phyloP scores from a whole-genome alignment of 2,113 vertebrate species.

The Melanostigma gelatinosum region DNA sequence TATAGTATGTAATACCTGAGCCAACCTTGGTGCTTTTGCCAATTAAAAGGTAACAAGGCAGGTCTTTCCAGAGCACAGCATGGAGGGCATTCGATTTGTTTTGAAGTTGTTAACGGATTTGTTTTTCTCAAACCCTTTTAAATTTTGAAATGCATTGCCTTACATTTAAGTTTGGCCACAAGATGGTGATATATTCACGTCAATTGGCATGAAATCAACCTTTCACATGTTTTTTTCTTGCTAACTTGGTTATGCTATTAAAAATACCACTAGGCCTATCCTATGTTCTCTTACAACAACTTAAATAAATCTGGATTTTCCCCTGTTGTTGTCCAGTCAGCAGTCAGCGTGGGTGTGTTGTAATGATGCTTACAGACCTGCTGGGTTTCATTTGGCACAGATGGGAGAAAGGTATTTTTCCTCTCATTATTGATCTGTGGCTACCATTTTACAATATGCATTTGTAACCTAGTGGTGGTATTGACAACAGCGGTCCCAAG shows the following conservation, averaged over 20 bases:
- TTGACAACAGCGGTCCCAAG: slow-evolving; percentile 31
- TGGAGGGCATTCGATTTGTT: neutral
- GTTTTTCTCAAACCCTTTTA: neutral
- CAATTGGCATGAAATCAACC: neutral
- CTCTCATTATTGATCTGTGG: slow-evolving; percentile 38
- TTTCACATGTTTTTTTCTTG: too few relatives aligned
- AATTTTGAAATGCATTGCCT: neutral
- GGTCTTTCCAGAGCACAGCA: neutral
- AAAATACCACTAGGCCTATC: neutral
- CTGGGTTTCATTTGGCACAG: slow-evolving; percentile 3
- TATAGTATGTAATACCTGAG: neutral
- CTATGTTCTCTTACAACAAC: neutral
- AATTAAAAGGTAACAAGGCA: neutral
- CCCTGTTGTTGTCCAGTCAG: slow-evolving; percentile 22
- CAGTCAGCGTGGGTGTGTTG: slow-evolving; percentile 12
- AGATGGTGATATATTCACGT: slow-evolving; percentile 55
- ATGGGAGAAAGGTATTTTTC: neutral
- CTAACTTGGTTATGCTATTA: neutral
- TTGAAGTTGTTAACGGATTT: neutral
- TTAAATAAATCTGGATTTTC: slow-evolving; percentile 11
- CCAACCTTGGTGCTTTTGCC: neutral
- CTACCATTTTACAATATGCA: slow-evolving; percentile 1
- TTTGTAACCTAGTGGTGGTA: slow-evolving; percentile 9
- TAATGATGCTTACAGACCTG: slow-evolving; percentile 21
- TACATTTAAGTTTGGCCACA: slow-evolving; percentile 44